Evolutionary conservation across 2,113 vertebrate species (phyloP), one percentile per base, ranked within the genome.

Genomic region (Podarcis muralis): DNA sequence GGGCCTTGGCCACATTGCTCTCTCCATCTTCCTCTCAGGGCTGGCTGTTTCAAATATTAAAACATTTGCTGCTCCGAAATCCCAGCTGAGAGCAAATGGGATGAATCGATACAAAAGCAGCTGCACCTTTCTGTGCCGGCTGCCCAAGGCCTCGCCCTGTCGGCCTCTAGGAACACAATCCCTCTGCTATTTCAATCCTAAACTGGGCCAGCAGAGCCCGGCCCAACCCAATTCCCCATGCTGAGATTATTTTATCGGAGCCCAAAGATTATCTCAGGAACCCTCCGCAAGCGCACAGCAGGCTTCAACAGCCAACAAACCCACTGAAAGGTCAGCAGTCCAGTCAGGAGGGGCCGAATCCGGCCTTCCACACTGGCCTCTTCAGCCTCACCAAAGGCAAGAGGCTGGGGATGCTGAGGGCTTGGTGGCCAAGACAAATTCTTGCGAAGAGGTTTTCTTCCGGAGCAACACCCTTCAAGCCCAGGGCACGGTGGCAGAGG

Each of bases 311-410:
- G 20, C 37, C 25, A 16, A n/a, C 66, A 4, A 27, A 4, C 4
- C 30, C 27, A 48, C 18, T 35, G 0, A 1, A 37, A 2, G 6
- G 74, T 22, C n/a, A 18, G 27, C 75, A n/a, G 37, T 62, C 8
- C 27, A 1, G 8, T 22, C 66, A 5, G 3, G 71, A 22, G 62
- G 25, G 9, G 12, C 27, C 11, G 0, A 4, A 6, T 7, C 30
- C 4, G 3, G 71, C 40, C 30, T 1, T 3, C 30, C 57, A 5
- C 23, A 0, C 48, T 93, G 93, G 3, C 98, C 98, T 85, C 81
- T 32, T 2, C 92, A 83, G 71, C 62, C 93, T 87, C 12, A 92
- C 90, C 7, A 32, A 88, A 11, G 8, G 27, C 68, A 69, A 27
- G 68, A 69, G 9, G 7, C 75, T 43, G 37, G 71, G 77, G 89